These are phyloP conservation scores for Tetranychus urticae DNA, from an alignment of 1,140 invertebrate species.

Conservation along the genomic window DNA sequence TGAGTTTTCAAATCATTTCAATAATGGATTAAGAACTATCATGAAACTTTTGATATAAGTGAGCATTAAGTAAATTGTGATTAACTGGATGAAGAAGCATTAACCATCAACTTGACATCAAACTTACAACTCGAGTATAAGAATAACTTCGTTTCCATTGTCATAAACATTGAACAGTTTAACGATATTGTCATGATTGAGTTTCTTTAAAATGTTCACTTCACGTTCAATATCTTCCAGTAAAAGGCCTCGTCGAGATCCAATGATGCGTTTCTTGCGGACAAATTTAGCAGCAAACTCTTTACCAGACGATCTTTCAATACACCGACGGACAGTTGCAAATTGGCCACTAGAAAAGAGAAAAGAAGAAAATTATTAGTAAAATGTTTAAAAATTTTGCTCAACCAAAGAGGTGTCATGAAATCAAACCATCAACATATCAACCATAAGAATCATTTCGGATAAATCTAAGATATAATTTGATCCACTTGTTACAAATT, in stretches of 20 bases:
- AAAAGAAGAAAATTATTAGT: background rate
- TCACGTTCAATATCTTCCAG: background rate
- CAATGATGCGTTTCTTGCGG: conserved; percentile 45
- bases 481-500: too few relatives aligned
- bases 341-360: conserved; percentile 60
- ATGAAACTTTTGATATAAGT: too few relatives aligned
- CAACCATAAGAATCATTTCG: too few relatives aligned
- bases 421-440: too few relatives aligned
- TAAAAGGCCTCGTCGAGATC: background rate
- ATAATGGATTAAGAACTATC: too few relatives aligned
- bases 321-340: conserved; percentile 69
- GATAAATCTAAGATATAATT: too few relatives aligned
- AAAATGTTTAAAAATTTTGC: background rate
- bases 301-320: conserved; percentile 48
- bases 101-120: too few relatives aligned
- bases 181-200: conserved; percentile 50
- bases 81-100: too few relatives aligned
- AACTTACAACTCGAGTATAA: conserved; percentile 45
- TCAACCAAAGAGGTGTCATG: too few relatives aligned
- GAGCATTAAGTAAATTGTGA: too few relatives aligned
- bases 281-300: conserved; percentile 89
- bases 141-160: conserved; percentile 50
- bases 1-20: too few relatives aligned
- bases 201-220: conserved; percentile 33
- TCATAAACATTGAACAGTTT: conserved; percentile 66